Conservation (phyloP, 2,113 vertebrate species). For the Phylloscopus whistleri region DNA sequence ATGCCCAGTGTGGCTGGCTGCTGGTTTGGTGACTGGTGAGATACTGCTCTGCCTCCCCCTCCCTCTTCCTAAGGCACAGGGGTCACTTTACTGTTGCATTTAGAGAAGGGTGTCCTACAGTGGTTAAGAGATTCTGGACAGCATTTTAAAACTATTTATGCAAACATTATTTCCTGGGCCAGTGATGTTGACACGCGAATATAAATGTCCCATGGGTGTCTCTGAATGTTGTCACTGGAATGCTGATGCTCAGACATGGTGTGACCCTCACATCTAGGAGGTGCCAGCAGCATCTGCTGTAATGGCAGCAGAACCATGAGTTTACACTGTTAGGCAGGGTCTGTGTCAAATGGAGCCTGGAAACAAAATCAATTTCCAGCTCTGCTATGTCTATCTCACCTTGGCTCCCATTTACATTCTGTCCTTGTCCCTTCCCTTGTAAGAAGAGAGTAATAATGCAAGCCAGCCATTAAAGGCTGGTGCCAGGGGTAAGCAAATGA, state of each 20-base stretch:
- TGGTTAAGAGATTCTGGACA: neutral
- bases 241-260: neutral
- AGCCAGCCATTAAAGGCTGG: neutral
- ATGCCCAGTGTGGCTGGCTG: neutral
- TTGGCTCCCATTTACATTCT: neutral
- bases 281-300: neutral
- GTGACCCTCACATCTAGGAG: neutral
- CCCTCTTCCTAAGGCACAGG: neutral
- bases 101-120: neutral
- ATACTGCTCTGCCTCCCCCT: neutral
- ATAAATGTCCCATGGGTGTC: neutral
- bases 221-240: neutral
- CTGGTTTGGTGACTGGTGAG: neutral
- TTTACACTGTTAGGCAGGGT: neutral
- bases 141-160: neutral
- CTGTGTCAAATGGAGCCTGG: neutral
- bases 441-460: neutral
- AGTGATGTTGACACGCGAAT: neutral
- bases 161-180: neutral
- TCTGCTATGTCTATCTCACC: neutral
- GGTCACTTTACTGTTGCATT: neutral
- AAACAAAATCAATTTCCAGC: neutral
- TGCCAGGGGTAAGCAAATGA: neutral
- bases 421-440: neutral
- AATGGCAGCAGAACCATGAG: neutral